Percentiles rank a stretch among this genome's conserved stretches.
These are phyloP conservation scores for Semotilus atromaculatus DNA, from an alignment of 2,797 vertebrate genomes.

Conservation along the genomic window DNA sequence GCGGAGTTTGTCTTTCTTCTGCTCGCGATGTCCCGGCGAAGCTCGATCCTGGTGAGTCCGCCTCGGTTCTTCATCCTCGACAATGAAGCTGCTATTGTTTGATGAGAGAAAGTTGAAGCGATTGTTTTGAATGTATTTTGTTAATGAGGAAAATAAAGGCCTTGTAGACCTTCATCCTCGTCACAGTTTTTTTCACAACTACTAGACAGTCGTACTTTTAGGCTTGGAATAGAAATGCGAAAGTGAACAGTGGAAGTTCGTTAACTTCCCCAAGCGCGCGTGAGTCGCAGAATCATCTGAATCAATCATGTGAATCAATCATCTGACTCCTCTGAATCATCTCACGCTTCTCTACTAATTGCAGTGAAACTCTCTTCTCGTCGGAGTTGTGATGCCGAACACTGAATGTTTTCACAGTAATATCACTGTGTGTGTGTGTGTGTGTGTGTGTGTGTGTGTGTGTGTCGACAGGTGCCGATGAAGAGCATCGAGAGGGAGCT, in stretches of 20 bases:
- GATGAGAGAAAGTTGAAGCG: neutral
- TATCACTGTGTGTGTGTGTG: too few species aligned
- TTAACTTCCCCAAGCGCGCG: constrained; percentile 15
- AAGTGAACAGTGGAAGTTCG: neutral
- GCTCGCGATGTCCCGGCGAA: constrained; percentile 70
- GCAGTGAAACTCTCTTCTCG: neutral
- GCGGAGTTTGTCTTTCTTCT: constrained; percentile 31
- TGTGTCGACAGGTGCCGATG: constrained; percentile 85
- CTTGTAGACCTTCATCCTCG: neutral
- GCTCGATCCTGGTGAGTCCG: constrained; percentile 69
- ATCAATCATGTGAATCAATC: too few species aligned
- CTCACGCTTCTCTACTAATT: too few species aligned
- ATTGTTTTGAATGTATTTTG: neutral
- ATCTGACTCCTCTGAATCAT: too few species aligned
- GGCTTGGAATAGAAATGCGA: neutral
- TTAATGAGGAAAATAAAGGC: too few species aligned
- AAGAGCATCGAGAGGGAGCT: constrained; percentile 97
- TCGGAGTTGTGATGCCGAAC: neutral
- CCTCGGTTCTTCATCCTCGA: neutral
- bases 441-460: too few species aligned
- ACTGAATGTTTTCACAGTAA: neutral
- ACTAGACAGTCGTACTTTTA: neutral
- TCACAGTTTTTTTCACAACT: neutral
- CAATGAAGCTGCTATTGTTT: neutral
- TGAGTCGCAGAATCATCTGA: neutral